Percentiles rank a stretch among this genome's conserved stretches.
Conservation (phyloP, 2,888 invertebrate species). For the Leptura quadrifasciata region DNA sequence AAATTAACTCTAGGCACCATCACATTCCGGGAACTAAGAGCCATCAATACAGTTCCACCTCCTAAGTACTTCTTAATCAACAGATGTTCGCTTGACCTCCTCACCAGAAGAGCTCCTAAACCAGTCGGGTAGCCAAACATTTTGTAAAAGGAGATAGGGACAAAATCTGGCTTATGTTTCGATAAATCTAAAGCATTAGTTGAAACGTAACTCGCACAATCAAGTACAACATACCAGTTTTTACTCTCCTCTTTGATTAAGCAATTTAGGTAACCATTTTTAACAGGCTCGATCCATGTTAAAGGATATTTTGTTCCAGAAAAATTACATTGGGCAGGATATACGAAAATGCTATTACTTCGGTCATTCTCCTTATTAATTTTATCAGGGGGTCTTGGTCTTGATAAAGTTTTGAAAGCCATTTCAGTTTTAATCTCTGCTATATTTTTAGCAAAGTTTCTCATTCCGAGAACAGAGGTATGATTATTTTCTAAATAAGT, state of each 20-base stretch:
- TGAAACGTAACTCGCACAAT: conserved; percentile 89
- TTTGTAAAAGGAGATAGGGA: conserved; percentile 96
- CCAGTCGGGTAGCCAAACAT: conserved; percentile 98
- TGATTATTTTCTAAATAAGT: conserved; percentile 93
- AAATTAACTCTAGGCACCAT: conserved; percentile 82
- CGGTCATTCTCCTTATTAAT: background rate
- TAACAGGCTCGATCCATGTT: conserved; percentile 80
- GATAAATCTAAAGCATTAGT: conserved; percentile 87
- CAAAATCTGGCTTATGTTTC: conserved; percentile 87
- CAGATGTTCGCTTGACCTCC: conserved; percentile 78
- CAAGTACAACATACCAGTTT: conserved; percentile 86
- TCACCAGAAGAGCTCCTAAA: conserved; percentile 90
- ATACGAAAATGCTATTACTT: conserved; percentile 83
- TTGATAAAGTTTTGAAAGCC: conserved; percentile 72
- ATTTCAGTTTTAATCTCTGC: conserved; percentile 78
- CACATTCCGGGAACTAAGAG: conserved; percentile 82
- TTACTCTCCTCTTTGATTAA: conserved; percentile 68
- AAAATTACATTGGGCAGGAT: conserved; percentile 96
- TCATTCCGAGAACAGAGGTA: conserved; percentile 95
- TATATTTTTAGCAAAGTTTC: conserved; percentile 81
- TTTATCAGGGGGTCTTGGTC: background rate
- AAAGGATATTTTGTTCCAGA: conserved; percentile 94
- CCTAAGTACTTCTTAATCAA: conserved; percentile 90
- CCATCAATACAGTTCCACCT: conserved; percentile 94
- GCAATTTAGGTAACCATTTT: conserved; percentile 77